Percentiles rank a stretch among this genome's conserved stretches.
phyloP scores from a whole-genome alignment of 2,113 vertebrate species.

The Electrona antarctica region DNA sequence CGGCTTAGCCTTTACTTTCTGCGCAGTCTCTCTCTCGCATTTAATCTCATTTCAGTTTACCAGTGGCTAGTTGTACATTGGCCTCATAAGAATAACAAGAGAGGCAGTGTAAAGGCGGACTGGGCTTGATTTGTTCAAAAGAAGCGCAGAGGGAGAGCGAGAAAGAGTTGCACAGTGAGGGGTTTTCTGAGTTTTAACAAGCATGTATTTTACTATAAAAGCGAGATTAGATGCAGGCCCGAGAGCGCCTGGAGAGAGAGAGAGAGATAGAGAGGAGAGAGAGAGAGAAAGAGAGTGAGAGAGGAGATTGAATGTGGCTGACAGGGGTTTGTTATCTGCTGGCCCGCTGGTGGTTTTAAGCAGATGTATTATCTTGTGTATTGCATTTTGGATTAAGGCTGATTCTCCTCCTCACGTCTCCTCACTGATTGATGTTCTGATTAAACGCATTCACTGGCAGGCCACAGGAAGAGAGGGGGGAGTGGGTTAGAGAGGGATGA shows the following conservation, averaged over 20 bases:
- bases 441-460: slow-evolving; percentile 65
- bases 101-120: too few species aligned
- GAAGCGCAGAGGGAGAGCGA: slow-evolving; percentile 30
- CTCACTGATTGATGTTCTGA: slow-evolving; percentile 69
- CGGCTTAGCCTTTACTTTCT: not conserved
- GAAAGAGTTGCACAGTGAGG: slow-evolving; percentile 11
- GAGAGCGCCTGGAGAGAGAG: not conserved
- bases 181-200: slow-evolving; percentile 58
- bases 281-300: slow-evolving; percentile 10
- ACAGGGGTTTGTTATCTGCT: slow-evolving; percentile 68
- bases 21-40: not conserved
- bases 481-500: slow-evolving; percentile 3
- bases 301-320: slow-evolving; percentile 50
- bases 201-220: slow-evolving; percentile 56
- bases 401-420: slow-evolving; percentile 53
- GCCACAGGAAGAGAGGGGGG: slow-evolving; percentile 28
- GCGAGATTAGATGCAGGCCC: slow-evolving; percentile 27
- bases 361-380: slow-evolving; percentile 72
- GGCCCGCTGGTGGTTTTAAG: slow-evolving; percentile 62
- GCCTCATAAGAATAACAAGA: not conserved
- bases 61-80: slow-evolving; percentile 35
- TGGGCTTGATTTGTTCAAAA: too few species aligned
- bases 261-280: slow-evolving; percentile 21
- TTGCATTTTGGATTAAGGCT: slow-evolving; percentile 72
- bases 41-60: slow-evolving; percentile 35